Evolutionary conservation across 2,797 vertebrate genomes (phyloP).

Genomic region (Takifugu ocellatus): DNA sequence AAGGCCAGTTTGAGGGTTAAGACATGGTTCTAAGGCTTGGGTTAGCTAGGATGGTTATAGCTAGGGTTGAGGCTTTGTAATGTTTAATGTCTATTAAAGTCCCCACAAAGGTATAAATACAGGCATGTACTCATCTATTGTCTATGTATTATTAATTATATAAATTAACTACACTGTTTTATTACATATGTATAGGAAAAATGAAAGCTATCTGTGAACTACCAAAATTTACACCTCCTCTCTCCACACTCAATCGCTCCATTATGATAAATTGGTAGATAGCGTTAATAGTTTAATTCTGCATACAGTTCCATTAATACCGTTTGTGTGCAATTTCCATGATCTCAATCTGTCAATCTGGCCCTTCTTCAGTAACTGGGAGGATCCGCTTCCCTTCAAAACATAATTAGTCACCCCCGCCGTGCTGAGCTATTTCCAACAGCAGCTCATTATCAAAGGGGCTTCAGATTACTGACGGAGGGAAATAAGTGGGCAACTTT

Average conservation of each 20-base stretch:
- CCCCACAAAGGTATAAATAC: no score
- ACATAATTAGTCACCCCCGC: conserved; percentile 46
- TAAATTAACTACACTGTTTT: no score
- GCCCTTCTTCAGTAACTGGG: conserved; percentile 32
- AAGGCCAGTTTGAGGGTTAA: no score
- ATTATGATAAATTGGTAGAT: conserved; percentile 4
- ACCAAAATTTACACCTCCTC: neutral
- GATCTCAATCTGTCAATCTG: conserved; percentile 69
- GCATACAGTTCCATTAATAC: conserved; percentile 52
- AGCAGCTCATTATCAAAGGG: conserved; percentile 33
- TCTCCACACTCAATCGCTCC: conserved; percentile 1
- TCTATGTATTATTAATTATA: no score
- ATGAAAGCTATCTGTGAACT: no score
- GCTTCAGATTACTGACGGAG: conserved; percentile 16
- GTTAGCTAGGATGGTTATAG: no score
- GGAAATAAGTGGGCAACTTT: conserved; percentile 29
- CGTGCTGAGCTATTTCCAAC: conserved; percentile 32
- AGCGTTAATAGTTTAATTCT: conserved; percentile 34
- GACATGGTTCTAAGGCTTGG: no score
- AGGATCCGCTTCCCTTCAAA: conserved; percentile 42
- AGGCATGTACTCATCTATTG: no score
- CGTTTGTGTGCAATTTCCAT: conserved; percentile 54
- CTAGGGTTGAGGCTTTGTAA: no score
- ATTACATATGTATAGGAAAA: no score
- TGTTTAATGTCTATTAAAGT: no score